phyloP scores from a whole-genome alignment of 2,113 vertebrate species.

The Chrysochloris asiatica region DNA sequence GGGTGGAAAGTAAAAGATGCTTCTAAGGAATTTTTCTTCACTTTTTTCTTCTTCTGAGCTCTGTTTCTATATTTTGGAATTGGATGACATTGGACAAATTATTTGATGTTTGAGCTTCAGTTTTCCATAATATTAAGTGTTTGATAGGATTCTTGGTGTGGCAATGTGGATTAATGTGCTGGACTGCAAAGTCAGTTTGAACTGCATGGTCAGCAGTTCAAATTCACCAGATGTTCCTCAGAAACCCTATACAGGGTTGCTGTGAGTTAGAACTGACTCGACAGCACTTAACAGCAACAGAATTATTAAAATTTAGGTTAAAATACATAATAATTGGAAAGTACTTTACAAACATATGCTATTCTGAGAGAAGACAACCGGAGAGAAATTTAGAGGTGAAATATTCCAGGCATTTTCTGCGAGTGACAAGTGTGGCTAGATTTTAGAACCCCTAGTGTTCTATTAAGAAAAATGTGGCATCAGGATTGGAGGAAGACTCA shows the following conservation, averaged over 20 bases:
- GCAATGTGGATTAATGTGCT: too few relatives aligned
- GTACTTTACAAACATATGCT: neutral
- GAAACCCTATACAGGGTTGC: too few relatives aligned
- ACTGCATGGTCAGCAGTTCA: too few relatives aligned
- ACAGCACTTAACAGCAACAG: too few relatives aligned
- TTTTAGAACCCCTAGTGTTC: neutral
- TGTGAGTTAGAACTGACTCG: too few relatives aligned
- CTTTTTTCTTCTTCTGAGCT: neutral
- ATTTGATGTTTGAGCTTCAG: neutral
- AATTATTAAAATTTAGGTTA: neutral
- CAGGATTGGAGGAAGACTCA: too few relatives aligned
- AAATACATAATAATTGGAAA: neutral
- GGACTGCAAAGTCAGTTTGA: too few relatives aligned
- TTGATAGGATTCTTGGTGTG: too few relatives aligned
- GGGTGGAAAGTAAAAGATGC: neutral
- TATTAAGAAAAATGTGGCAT: too few relatives aligned
- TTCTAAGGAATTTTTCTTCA: neutral
- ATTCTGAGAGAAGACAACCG: neutral
- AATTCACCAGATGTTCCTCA: too few relatives aligned
- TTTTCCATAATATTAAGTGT: slow-evolving; percentile 6
- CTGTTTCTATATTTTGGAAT: slow-evolving; percentile 2
- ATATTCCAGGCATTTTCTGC: neutral
- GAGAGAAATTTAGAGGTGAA: neutral
- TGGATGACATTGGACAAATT: neutral
- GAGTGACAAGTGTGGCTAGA: neutral